phyloP scores from a whole-genome alignment of 2,113 vertebrate species.

The Sorex fumeus region DNA sequence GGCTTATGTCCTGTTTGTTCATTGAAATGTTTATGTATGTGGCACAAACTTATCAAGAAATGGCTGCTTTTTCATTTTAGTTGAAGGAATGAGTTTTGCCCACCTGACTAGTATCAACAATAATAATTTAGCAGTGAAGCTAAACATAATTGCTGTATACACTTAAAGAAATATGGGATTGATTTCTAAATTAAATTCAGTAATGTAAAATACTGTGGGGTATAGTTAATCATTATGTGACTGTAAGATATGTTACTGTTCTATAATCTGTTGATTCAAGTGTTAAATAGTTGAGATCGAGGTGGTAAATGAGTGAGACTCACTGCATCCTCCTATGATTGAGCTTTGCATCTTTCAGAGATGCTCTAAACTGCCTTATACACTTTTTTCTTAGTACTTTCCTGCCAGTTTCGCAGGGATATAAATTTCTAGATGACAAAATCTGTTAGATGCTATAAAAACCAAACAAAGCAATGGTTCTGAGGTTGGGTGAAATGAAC shows the following conservation, averaged over 20 bases:
- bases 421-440: constrained; percentile 77
- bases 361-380: constrained; percentile 56
- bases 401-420: constrained; percentile 60
- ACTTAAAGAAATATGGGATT: background rate
- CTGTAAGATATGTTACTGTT: background rate
- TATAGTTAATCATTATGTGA: background rate
- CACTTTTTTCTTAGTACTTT: constrained; percentile 50
- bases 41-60: background rate
- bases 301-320: background rate
- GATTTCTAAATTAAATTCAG: background rate
- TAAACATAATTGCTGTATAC: background rate
- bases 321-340: constrained; percentile 2
- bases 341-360: constrained; percentile 44
- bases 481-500: constrained; percentile 69
- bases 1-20: background rate
- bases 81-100: background rate
- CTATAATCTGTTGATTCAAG: background rate
- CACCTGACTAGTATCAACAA: background rate
- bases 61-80: background rate
- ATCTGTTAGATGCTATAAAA: constrained; percentile 70
- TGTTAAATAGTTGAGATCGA: constrained; percentile 1
- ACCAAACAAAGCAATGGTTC: constrained; percentile 67
- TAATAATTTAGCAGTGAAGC: background rate
- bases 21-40: background rate
- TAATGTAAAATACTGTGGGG: background rate